Base-by-base conservation (phyloP, 2,797 vertebrate species). In the Morus bassanus region DNA sequence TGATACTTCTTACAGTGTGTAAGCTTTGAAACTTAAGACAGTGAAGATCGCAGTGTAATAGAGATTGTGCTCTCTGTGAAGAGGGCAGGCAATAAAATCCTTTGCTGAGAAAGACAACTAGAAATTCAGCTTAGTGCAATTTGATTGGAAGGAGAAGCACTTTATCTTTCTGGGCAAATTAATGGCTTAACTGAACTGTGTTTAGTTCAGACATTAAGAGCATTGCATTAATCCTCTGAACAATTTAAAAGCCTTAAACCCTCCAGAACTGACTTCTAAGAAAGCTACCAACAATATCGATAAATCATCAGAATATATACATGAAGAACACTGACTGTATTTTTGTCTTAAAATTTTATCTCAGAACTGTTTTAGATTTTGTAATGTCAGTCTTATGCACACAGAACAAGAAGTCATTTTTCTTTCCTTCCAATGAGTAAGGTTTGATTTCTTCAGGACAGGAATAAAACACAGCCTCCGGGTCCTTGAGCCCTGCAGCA, bases 181-280 rank as follows among this genome's bases (percentile, higher is more conserved):
- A 85, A 93, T 87, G 84, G 76, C 89, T 95, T 96, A 93, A 69
- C 88, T 91, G 76, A 95, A 87, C 85, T 53, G 80, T 91, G 94
- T 87, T 96, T 94, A 85, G 61, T 88, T 90, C 86, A 85, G 83
- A 91, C 18, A 1, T 93, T 96, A 96, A 96, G 94, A 94, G 79
- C 72, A 92, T 89, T 96, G 67, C 59, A 84, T 61, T 96, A 97
- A 97, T 97, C 91, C 87, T 91, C 68, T 50, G 73, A 95, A 95
- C 82, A 95, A 93, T 93, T 77, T 92, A 91, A 94, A 97, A 95
- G 72, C 48, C 33, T 54, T 74, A 92, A 97, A 89, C 39, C 43
- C 37, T 72, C 48, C 75, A 57, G 56, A 96, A 94, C 48, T 69
- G 59, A 74, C 27, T 91, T 87, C 30, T 74, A 89, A 79, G 78